These are phyloP conservation scores for Ptycholaimellus sp. DNA, from an alignment of 2,888 invertebrate genomes.

Conservation along the genomic window DNA sequence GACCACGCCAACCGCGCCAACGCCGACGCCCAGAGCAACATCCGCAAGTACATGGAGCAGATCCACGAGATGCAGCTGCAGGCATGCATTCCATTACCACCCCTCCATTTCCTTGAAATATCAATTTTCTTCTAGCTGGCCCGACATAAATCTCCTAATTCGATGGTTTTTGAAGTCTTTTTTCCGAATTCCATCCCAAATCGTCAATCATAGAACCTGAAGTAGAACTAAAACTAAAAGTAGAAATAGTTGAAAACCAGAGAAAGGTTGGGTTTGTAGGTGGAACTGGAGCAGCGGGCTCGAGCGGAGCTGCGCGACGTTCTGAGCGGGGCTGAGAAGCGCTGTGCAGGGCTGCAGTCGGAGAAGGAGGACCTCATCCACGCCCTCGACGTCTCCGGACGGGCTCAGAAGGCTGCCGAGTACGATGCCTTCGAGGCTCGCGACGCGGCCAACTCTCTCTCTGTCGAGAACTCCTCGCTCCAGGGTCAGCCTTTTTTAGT, in stretches of 20 bases:
- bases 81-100: background rate
- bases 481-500: no score
- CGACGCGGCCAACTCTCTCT: slow-evolving; percentile 85
- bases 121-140: no score
- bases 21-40: slow-evolving; percentile 33
- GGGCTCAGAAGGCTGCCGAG: slow-evolving; percentile 91
- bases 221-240: no score
- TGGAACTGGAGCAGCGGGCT: slow-evolving; percentile 92
- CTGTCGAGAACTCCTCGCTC: slow-evolving; percentile 42
- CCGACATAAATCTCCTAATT: no score
- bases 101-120: no score
- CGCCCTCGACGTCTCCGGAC: slow-evolving; percentile 44
- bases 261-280: slow-evolving; percentile 10
- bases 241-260: background rate
- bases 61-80: slow-evolving; percentile 40
- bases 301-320: slow-evolving; percentile 94
- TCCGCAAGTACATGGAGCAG: slow-evolving; percentile 64
- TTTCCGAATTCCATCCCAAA: no score
- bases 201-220: no score
- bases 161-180: no score
- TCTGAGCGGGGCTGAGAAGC: slow-evolving; percentile 83
- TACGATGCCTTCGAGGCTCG: slow-evolving; percentile 88
- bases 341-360: slow-evolving; percentile 84
- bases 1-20: slow-evolving; percentile 82
- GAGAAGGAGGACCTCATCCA: slow-evolving; percentile 72